Base-by-base conservation (phyloP, 2,888 invertebrate species). In the Lithophane socia region DNA sequence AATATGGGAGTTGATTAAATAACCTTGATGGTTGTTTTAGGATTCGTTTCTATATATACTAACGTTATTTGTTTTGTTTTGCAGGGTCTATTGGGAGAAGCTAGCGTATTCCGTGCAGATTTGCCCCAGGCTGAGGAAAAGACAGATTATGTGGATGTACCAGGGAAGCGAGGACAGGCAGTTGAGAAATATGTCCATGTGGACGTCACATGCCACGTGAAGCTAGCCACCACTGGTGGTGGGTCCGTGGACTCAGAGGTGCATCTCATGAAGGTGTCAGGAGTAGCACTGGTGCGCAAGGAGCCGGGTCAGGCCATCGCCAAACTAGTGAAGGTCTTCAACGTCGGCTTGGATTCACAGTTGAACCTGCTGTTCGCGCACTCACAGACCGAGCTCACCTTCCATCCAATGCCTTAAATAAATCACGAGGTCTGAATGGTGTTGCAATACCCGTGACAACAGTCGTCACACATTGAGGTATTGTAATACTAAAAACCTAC, bases 261-360 rank as follows among this genome's bases (percentile, higher is more conserved):
- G 52, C 97, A 97, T 86, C 94, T 97, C 0, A 97, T 98, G 97
- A 96, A 97, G 88, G 97, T 98, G 8, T 97, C 97, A 18, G 98
- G 98, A 65, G 97, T 97, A 21, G 98, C 98, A 0, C 93, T 98
- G 1, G 96, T 98, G 7, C 95, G 97, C 74, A 98, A 97, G 88
- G 97, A 97, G 66, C 97, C 97, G 0, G 95, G 95, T n/a, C 94
- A 96, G 82, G 91, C 95, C 4, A 92, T 94, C 58, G 97, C 98
- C 1, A 95, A 96, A 66, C 94, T 98, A 2, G 90, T 97, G 10
- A 96, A 97, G 90, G 97, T 98, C 52, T 97, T 97, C 93, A 97
- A 97, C 91, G 97, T 98, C 73, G 98, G 98, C 83, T 93, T 98
- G 86, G 98, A 98, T 92, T 98, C 98, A 0, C 97, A 98, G 91